Percentiles rank a stretch among this genome's conserved stretches.
These are phyloP conservation scores for Baccha elongata DNA, from an alignment of 2,888 invertebrate genomes.

Conservation along the genomic window DNA sequence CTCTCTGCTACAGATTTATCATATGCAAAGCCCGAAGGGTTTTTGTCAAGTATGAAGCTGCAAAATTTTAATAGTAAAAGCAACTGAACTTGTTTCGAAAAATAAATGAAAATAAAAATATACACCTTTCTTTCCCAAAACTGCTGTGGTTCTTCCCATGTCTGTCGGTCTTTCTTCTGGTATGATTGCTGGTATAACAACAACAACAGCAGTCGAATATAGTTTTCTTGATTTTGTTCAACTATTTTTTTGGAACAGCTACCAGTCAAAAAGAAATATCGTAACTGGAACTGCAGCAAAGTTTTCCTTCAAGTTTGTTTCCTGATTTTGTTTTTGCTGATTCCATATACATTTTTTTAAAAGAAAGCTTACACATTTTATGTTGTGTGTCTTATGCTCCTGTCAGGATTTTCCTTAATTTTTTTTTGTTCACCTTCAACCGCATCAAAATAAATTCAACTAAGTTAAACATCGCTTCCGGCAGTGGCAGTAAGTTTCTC, in stretches of 20 bases:
- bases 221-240: too few species aligned
- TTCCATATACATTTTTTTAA: conserved; percentile 34
- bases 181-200: conserved; percentile 53
- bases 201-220: too few species aligned
- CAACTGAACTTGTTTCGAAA: conserved; percentile 16
- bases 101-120: too few species aligned
- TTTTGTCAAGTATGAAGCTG: too few species aligned
- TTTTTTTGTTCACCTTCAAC: conserved; percentile 67
- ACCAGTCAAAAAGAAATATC: conserved; percentile 58
- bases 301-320: conserved; percentile 59
- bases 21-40: too few species aligned
- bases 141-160: conserved; percentile 50
- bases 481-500: conserved; percentile 58
- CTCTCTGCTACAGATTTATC: too few species aligned
- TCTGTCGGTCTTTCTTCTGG: conserved; percentile 46
- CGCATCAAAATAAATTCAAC: conserved; percentile 70
- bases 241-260: conserved; percentile 39
- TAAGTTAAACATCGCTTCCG: conserved; percentile 70
- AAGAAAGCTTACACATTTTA: too few species aligned
- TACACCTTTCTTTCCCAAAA: conserved; percentile 13
- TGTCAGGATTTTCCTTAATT: conserved; percentile 56
- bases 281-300: conserved; percentile 58
- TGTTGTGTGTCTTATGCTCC: conserved; percentile 48
- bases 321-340: conserved; percentile 38
- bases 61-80: conserved; percentile 35